These are phyloP conservation scores for Dryocosmus kuriphilus DNA, from an alignment of 2,888 invertebrate genomes.

Conservation along the genomic window DNA sequence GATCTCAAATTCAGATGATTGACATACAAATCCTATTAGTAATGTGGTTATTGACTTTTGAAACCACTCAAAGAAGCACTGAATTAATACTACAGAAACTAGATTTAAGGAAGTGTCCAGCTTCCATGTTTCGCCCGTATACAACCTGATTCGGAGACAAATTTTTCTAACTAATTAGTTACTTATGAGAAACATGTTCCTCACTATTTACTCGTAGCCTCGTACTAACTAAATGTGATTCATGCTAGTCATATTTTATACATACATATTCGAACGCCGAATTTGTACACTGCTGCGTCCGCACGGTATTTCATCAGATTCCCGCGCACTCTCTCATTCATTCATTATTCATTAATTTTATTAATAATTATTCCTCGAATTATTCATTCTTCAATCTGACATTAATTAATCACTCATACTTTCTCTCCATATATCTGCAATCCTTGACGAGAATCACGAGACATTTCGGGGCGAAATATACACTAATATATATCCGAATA, in stretches of 20 bases:
- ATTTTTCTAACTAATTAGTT: slow-evolving; percentile 18
- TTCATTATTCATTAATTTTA: neutral
- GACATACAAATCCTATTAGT: neutral
- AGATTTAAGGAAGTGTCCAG: slow-evolving; percentile 19
- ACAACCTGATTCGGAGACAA: slow-evolving; percentile 28
- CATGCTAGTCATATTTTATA: neutral
- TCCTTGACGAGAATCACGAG: neutral
- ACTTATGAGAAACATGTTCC: neutral
- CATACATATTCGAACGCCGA: slow-evolving; percentile 9
- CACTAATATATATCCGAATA: slow-evolving; percentile 15
- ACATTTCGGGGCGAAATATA: neutral
- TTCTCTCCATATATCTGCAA: slow-evolving; percentile 31
- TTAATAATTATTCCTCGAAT: too few species aligned
- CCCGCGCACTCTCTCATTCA: neutral
- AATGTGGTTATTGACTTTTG: slow-evolving; percentile 23
- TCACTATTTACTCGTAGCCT: neutral
- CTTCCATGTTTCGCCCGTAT: slow-evolving; percentile 32
- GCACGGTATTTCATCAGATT: slow-evolving; percentile 2
- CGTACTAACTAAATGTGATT: neutral
- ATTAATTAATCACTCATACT: slow-evolving; percentile 5
- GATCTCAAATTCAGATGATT: too few species aligned
- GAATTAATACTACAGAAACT: slow-evolving; percentile 10
- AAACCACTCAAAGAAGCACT: neutral
- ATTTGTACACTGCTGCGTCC: slow-evolving; percentile 29
- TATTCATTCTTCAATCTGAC: neutral